These are phyloP conservation scores for Lutjanus argentimaculatus DNA, from an alignment of 2,797 vertebrate species.

Conservation along the genomic window DNA sequence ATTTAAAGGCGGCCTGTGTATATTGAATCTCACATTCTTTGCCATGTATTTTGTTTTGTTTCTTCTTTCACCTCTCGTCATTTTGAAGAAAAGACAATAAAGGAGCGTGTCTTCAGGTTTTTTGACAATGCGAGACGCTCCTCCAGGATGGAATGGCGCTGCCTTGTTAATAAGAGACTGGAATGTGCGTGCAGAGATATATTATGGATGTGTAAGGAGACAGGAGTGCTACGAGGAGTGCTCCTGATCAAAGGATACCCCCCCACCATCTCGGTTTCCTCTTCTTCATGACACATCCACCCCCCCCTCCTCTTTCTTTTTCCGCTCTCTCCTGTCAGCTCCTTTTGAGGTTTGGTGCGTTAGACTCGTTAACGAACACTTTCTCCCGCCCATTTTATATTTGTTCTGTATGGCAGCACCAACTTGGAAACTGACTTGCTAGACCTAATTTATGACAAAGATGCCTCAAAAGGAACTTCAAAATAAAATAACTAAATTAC, in stretches of 20 bases:
- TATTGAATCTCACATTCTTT: constrained; percentile 49
- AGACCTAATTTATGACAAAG: constrained; percentile 53
- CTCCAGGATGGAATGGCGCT: constrained; percentile 49
- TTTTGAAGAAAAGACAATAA: constrained; percentile 31
- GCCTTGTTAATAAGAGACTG: constrained; percentile 67
- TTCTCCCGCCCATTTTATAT: constrained; percentile 31
- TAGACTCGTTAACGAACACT: constrained; percentile 62
- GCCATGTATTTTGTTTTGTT: constrained; percentile 45
- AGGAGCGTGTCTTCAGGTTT: constrained; percentile 19
- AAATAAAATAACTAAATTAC: constrained; percentile 54
- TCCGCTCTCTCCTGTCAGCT: constrained; percentile 64
- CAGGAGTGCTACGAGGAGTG: constrained; percentile 66
- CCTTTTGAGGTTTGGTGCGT: constrained; percentile 70
- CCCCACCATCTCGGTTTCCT: constrained; percentile 44
- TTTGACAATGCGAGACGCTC: constrained; percentile 28
- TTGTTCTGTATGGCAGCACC: constrained; percentile 37
- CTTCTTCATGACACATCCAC: constrained; percentile 57
- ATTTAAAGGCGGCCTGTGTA: constrained; percentile 61
- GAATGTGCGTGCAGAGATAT: constrained; percentile 60
- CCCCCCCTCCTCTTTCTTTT: constrained; percentile 15
- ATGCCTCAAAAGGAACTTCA: constrained; percentile 45
- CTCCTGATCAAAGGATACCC: constrained; percentile 81
- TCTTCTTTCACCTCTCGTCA: constrained; percentile 7
- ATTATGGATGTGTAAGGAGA: constrained; percentile 78
- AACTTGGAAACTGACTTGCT: constrained; percentile 56